A percentile compares a stretch with the other conserved stretches of the same genome.
These are phyloP conservation scores for Epicauta chinensis DNA, from an alignment of 1,140 invertebrate genomes.

Conservation along the genomic window DNA sequence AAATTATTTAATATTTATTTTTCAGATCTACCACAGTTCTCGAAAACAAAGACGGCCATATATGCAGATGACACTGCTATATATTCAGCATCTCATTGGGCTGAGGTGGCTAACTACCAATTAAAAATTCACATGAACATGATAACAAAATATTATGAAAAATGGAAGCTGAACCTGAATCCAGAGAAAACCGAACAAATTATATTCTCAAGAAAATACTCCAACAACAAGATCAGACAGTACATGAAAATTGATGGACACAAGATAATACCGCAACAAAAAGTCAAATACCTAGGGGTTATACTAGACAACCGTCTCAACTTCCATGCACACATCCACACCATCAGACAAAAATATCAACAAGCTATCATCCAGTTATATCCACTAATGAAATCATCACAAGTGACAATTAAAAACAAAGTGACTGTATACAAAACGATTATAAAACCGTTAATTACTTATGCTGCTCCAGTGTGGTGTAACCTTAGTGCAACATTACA, in stretches of 20 bases:
- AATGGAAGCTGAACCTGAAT: constrained; percentile 28
- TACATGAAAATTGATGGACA: constrained; percentile 2
- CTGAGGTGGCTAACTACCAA: neutral
- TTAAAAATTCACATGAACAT: constrained; percentile 11
- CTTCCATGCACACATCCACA: constrained; percentile 21
- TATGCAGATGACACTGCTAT: constrained; percentile 32
- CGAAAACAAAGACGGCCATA: constrained; percentile 17
- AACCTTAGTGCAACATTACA: too few relatives aligned
- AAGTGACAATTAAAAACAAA: too few relatives aligned
- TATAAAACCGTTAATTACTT: too few relatives aligned
- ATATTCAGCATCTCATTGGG: neutral
- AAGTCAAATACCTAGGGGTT: constrained; percentile 32
- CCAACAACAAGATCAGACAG: constrained; percentile 4
- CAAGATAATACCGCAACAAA: neutral
- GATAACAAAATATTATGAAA: neutral
- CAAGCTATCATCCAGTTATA: too few relatives aligned
- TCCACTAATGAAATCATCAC: too few relatives aligned
- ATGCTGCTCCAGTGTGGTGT: too few relatives aligned
- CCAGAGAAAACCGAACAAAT: constrained; percentile 18
- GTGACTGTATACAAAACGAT: too few relatives aligned
- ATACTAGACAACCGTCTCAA: constrained; percentile 26
- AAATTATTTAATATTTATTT: constrained; percentile 22
- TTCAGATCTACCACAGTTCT: constrained; percentile 23
- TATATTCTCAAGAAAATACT: neutral
- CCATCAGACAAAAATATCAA: too few relatives aligned